Evolutionary conservation across 2,888 invertebrate genomes (phyloP).

Genomic region (Argyra leucocephala): DNA sequence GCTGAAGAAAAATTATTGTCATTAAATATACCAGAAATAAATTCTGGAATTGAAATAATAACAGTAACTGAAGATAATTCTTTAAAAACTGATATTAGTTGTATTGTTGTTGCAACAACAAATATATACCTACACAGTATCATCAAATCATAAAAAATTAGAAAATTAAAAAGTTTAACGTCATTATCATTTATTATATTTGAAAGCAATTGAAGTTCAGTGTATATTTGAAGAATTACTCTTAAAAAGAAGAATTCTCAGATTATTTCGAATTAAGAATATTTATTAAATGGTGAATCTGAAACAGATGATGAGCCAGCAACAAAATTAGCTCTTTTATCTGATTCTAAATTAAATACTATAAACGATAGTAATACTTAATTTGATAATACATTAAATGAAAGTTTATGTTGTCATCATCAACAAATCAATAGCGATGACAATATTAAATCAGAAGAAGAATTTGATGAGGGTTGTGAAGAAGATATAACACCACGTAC

Average conservation of each 20-base stretch:
- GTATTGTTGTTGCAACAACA: too few relatives aligned
- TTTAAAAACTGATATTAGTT: too few relatives aligned
- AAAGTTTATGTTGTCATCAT: slow-evolving; percentile 18
- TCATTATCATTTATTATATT: slow-evolving; percentile 82
- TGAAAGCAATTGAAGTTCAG: slow-evolving; percentile 86
- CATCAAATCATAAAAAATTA: slow-evolving; percentile 30
- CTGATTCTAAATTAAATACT: slow-evolving; percentile 29
- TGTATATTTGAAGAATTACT: slow-evolving; percentile 76
- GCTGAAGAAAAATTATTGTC: slow-evolving; percentile 27
- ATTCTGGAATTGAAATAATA: not conserved
- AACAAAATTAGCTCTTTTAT: slow-evolving; percentile 61
- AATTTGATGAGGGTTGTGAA: slow-evolving; percentile 28
- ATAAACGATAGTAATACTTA: slow-evolving; percentile 14
- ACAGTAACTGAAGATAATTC: not conserved
- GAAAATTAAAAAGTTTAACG: slow-evolving; percentile 57
- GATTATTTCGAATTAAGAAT: slow-evolving; percentile 23
- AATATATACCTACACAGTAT: slow-evolving; percentile 27
- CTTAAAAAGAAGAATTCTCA: slow-evolving; percentile 53
- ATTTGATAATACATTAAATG: too few relatives aligned
- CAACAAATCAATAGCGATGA: slow-evolving; percentile 19
- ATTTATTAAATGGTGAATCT: slow-evolving; percentile 26
- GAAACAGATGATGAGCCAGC: slow-evolving; percentile 65
- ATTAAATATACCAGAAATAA: not conserved
- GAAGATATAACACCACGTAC: slow-evolving; percentile 7
- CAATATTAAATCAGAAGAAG: slow-evolving; percentile 2